Evolutionary conservation across 2,113 vertebrate genomes (phyloP).

Genomic region (Atrichornis clamosus): DNA sequence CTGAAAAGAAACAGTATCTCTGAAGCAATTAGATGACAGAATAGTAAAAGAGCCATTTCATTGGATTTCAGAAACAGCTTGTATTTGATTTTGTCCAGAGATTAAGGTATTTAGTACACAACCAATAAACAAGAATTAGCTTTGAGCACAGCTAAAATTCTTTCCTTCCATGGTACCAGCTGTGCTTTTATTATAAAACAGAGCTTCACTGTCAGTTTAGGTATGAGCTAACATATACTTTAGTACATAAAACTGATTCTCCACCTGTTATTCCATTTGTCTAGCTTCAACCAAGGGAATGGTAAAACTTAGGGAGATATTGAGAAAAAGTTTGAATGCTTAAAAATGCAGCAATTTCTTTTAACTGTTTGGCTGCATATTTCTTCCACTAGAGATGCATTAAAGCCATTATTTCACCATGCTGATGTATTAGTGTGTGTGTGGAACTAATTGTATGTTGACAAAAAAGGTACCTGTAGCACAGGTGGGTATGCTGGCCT

Average conservation of each 20-base stretch:
- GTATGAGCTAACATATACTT: background rate
- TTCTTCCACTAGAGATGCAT: background rate
- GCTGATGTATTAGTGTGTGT: background rate
- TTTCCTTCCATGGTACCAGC: background rate
- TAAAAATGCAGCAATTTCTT: background rate
- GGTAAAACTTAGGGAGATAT: background rate
- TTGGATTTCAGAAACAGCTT: background rate
- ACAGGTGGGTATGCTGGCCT: background rate
- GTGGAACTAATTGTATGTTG: background rate
- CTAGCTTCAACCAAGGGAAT: background rate
- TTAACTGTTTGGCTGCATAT: background rate
- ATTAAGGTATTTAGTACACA: background rate
- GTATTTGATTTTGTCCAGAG: background rate
- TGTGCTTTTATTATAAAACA: background rate
- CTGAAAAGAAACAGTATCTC: background rate
- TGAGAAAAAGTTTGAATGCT: background rate
- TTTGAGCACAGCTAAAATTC: background rate
- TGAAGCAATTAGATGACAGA: background rate
- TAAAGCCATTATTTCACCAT: background rate
- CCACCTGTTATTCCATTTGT: background rate
- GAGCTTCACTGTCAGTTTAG: background rate
- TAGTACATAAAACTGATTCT: background rate
- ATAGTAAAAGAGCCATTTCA: background rate
- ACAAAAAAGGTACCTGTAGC: background rate
- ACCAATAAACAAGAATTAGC: background rate